Evolutionary conservation across 64 coral and sea anemone genomes (phyloP).

Genomic region (Orbicella faveolata): DNA sequence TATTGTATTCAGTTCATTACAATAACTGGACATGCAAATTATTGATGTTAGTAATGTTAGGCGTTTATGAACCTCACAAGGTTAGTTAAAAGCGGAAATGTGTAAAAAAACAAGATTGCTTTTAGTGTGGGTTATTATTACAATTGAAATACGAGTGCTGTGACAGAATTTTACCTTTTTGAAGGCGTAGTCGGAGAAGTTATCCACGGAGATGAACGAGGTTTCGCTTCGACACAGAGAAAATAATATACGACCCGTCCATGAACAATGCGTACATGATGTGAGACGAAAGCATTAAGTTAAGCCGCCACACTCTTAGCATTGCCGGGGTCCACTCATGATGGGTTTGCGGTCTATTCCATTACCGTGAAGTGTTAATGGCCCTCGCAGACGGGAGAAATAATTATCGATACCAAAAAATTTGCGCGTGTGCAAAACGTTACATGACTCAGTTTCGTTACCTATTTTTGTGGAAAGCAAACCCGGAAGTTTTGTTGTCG

Average conservation of each 20-base stretch:
- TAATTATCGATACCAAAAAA: no score
- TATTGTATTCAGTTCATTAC: no score
- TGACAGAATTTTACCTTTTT: conserved; percentile 12
- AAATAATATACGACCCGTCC: not conserved
- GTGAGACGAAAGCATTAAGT: not conserved
- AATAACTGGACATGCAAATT: no score
- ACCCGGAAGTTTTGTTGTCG: no score
- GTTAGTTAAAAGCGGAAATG: not conserved
- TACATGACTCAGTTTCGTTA: no score
- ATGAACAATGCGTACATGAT: not conserved
- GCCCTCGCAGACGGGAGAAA: no score
- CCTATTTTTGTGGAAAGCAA: no score
- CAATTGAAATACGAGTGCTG: not conserved
- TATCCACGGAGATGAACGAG: not conserved
- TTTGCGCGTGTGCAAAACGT: no score
- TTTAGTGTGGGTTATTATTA: not conserved
- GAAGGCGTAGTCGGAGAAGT: not conserved
- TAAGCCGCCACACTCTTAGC: not conserved
- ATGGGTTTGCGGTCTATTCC: no score
- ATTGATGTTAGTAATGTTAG: no score
- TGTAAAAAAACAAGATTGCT: not conserved
- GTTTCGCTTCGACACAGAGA: conserved; percentile 1
- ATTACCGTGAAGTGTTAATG: no score
- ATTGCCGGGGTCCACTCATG: not conserved
- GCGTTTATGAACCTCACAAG: no score